A percentile compares a stretch with the other conserved stretches of the same genome.
Conservation (phyloP, 1,140 invertebrate species). For the Bathynomus jamesi region DNA sequence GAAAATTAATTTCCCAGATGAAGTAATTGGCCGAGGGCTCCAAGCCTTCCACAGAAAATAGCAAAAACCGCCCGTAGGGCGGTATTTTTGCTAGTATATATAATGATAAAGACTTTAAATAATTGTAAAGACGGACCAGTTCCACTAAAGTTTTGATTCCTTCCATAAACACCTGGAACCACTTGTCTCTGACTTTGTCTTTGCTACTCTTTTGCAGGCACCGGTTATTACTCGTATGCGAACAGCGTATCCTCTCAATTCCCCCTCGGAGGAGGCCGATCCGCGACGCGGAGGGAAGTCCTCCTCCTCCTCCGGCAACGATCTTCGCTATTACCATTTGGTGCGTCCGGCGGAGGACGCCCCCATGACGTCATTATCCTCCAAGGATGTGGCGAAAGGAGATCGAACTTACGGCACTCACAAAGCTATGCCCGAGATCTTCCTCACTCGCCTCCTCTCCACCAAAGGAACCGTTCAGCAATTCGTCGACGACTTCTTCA, state of each 20-base stretch:
- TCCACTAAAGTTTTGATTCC: too few species aligned
- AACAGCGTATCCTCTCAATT: constrained; percentile 36
- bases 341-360: constrained; percentile 70
- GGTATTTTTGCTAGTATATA: too few species aligned
- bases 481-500: constrained; percentile 91
- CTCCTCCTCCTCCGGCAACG: constrained; percentile 46
- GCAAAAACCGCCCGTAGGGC: too few species aligned
- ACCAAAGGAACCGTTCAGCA: constrained; percentile 94
- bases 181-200: too few species aligned
- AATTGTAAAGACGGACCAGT: too few species aligned
- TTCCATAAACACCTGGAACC: too few species aligned
- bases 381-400: background rate
- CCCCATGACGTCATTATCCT: background rate
- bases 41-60: too few species aligned
- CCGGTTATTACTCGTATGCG: constrained; percentile 31
- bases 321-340: constrained; percentile 65
- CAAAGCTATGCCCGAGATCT: constrained; percentile 92
- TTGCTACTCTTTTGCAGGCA: too few species aligned
- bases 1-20: too few species aligned
- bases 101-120: too few species aligned
- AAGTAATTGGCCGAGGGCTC: too few species aligned
- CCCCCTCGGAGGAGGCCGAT: constrained; percentile 23
- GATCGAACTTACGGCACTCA: constrained; percentile 59
- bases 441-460: constrained; percentile 80
- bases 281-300: constrained; percentile 49